Evolutionary conservation across 2,888 invertebrate species (phyloP).

Genomic region (Cyclophora albipunctata): DNA sequence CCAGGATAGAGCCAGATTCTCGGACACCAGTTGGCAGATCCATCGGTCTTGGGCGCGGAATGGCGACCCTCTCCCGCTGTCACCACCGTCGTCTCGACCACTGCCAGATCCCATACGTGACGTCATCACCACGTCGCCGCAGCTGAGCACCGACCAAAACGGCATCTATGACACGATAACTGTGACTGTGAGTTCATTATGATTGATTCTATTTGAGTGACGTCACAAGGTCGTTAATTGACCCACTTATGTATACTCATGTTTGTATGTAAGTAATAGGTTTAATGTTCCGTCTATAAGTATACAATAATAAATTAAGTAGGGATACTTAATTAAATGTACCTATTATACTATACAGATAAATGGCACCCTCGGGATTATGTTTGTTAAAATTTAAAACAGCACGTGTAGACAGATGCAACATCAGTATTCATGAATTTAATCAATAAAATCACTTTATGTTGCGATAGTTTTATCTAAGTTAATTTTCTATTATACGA

Average conservation of each 20-base stretch:
- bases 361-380: too few species aligned
- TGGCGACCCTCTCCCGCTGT: slow-evolving; percentile 56
- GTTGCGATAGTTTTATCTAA: too few species aligned
- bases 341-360: too few species aligned
- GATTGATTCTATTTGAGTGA: slow-evolving; percentile 4
- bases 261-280: too few species aligned
- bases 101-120: slow-evolving; percentile 36
- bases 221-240: background rate
- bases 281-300: too few species aligned
- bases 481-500: too few species aligned
- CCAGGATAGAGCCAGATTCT: slow-evolving; percentile 81
- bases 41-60: slow-evolving; percentile 80
- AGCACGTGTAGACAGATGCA: too few species aligned
- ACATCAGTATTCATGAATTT: too few species aligned
- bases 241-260: slow-evolving; percentile 7
- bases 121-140: slow-evolving; percentile 29
- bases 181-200: slow-evolving; percentile 49
- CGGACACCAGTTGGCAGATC: slow-evolving; percentile 84
- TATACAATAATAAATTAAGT: too few species aligned
- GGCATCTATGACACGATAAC: slow-evolving; percentile 71
- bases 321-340: too few species aligned
- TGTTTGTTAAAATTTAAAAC: too few species aligned
- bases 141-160: slow-evolving; percentile 49
- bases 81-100: slow-evolving; percentile 48
- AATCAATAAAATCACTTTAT: too few species aligned